Base-by-base conservation (phyloP, 2,113 vertebrate genomes). In the Oncorhynchus masou region DNA sequence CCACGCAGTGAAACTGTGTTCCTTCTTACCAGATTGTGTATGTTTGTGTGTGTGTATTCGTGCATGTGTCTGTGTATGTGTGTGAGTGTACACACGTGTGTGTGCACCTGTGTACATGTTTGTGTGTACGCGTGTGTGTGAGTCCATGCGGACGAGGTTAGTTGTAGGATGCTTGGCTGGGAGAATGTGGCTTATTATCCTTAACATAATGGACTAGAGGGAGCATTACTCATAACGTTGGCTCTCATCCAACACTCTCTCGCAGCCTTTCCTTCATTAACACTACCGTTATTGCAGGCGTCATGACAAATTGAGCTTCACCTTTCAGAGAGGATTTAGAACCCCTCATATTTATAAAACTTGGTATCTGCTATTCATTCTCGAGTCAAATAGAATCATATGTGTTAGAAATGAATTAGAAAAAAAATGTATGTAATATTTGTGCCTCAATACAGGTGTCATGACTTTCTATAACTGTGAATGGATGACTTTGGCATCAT, bases 181-280 rank as follows among this genome's bases (percentile, higher is more conserved):
- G 4, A 59, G 2, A 68, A 49, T 62, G 29, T 45, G 31, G 70
- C 74, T 51, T 76, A 70, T 76, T 75, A 69, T 75, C 59, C 57
- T 68, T n/a, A 45, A 34, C 74, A 69, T 75, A 75, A 70, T 59
- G 66, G 27, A 69, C 74, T 25, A 49, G 60, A 27, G 75, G 68
- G 9, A 3, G n/a, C 77, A 81, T 87, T 83, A 79, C 74, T 84
- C 80, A 86, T 27, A 12, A 60, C 15, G 31, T 13, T 79, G 80
- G 78, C 83, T 73, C 11, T 1, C 5, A 16, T 70, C 72, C 81
- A 83, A 67, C 74, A 48, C 71, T 59, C 34, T 65, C 19, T 69
- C 51, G 13, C 20, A 24, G 12, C 74, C 54, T 75, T 45, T 45
- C 67, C 27, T 81, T 84, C 72, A 65, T 81, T 62, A 79, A 49